These are phyloP conservation scores for Addax nasomaculatus DNA, from an alignment of 2,113 vertebrate genomes.

Conservation along the genomic window DNA sequence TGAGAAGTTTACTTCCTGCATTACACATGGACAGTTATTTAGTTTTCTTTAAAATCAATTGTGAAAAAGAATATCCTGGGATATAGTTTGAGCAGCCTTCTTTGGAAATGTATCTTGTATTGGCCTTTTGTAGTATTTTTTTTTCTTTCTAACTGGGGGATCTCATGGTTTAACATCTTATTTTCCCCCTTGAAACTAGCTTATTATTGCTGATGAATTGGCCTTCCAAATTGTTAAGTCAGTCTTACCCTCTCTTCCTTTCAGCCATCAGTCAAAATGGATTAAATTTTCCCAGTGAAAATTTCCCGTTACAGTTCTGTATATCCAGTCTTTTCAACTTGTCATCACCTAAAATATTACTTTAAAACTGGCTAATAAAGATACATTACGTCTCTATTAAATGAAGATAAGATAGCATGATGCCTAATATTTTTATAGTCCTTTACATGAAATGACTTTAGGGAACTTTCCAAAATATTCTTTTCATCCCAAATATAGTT, in stretches of 20 bases:
- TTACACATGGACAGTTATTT: background rate
- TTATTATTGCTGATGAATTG: background rate
- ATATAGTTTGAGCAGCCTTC: background rate
- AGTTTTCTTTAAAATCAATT: constrained; percentile 1
- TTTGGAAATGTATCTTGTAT: background rate
- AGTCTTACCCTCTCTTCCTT: background rate
- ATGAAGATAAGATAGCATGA: constrained; percentile 5
- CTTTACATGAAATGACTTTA: background rate
- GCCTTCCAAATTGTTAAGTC: constrained; percentile 30
- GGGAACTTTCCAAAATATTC: constrained; percentile 18
- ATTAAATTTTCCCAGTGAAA: constrained; percentile 55
- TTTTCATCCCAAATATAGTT: background rate
- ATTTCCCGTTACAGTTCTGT: constrained; percentile 51
- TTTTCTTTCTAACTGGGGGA: background rate
- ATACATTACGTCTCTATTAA: constrained; percentile 38
- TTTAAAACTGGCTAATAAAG: constrained; percentile 54
- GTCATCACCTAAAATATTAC: constrained; percentile 65
- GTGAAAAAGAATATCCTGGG: background rate
- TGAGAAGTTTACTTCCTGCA: background rate
- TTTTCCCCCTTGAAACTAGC: background rate
- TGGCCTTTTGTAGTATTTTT: background rate
- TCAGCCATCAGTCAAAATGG: constrained; percentile 37
- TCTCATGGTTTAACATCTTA: constrained; percentile 9
- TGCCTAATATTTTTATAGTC: background rate
- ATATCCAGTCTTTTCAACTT: constrained; percentile 35